Conservation (phyloP, 2,797 vertebrate species). For the Syngnathus rostellatus region DNA sequence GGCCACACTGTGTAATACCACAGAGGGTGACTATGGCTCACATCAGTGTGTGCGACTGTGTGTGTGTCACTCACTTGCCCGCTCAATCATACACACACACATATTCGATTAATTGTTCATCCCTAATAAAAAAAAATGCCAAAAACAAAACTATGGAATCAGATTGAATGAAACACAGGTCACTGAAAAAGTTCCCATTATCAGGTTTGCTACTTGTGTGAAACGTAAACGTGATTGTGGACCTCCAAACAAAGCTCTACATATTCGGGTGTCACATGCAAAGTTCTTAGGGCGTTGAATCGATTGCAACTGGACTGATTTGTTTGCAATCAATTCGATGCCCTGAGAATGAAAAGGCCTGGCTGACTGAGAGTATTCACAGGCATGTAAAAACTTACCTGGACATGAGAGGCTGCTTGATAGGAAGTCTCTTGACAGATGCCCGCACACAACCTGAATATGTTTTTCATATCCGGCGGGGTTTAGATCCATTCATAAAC, state of each 20-base stretch:
- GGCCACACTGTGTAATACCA: constrained; percentile 49
- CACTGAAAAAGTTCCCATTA: background rate
- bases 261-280: background rate
- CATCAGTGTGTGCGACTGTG: constrained; percentile 26
- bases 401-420: no score
- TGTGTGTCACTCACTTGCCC: constrained; percentile 7
- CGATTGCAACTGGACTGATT: no score
- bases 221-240: background rate
- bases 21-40: constrained; percentile 38
- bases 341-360: no score
- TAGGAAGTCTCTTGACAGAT: no score
- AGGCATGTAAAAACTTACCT: background rate
- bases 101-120: background rate
- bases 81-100: no score
- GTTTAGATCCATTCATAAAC: no score
- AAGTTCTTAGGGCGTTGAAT: no score
- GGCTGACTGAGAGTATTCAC: background rate
- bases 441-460: no score
- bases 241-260: background rate
- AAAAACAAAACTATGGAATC: background rate
- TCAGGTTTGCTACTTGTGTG: background rate
- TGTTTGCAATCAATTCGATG: no score
- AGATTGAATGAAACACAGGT: background rate
- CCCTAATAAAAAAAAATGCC: background rate
- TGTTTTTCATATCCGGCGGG: no score